These are phyloP conservation scores for Botia almorhae DNA, from an alignment of 2,797 vertebrate species.

Conservation along the genomic window DNA sequence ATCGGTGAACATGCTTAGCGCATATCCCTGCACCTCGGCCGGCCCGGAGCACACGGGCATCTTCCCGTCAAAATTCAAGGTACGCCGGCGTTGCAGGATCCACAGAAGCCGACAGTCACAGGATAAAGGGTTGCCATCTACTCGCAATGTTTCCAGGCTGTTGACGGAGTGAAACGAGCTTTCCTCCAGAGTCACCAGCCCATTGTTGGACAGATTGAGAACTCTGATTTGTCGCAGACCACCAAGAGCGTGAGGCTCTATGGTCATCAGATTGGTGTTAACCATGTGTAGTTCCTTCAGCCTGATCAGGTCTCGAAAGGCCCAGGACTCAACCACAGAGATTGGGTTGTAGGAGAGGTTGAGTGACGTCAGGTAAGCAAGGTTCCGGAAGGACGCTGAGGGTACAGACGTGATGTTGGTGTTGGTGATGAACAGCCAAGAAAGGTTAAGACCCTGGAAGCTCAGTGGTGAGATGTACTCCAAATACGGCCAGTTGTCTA, in stretches of 20 bases:
- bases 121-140: conserved; percentile 94
- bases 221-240: conserved; percentile 93
- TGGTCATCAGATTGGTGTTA: conserved; percentile 83
- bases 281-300: conserved; percentile 95
- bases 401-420: conserved; percentile 94
- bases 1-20: conserved; percentile 89
- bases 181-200: conserved; percentile 92
- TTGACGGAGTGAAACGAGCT: conserved; percentile 94
- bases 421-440: conserved; percentile 92
- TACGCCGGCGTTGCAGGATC: conserved; percentile 95
- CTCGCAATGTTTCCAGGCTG: conserved; percentile 92
- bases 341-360: conserved; percentile 97
- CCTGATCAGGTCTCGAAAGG: conserved; percentile 90
- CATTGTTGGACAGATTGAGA: conserved; percentile 93
- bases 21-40: conserved; percentile 88
- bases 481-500: conserved; percentile 91
- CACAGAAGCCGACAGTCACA: conserved; percentile 98
- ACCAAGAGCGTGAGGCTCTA: conserved; percentile 88
- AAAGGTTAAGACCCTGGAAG: conserved; percentile 93
- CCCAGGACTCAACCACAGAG: conserved; percentile 85
- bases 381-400: conserved; percentile 86
- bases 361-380: conserved; percentile 89
- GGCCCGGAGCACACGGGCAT: conserved; percentile 92
- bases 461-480: conserved; percentile 88
- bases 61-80: conserved; percentile 93